A percentile compares a stretch with the other conserved stretches of the same genome.
phyloP scores from a whole-genome alignment of 2,888 invertebrate genomes.

The Mellilla xanthometata region DNA sequence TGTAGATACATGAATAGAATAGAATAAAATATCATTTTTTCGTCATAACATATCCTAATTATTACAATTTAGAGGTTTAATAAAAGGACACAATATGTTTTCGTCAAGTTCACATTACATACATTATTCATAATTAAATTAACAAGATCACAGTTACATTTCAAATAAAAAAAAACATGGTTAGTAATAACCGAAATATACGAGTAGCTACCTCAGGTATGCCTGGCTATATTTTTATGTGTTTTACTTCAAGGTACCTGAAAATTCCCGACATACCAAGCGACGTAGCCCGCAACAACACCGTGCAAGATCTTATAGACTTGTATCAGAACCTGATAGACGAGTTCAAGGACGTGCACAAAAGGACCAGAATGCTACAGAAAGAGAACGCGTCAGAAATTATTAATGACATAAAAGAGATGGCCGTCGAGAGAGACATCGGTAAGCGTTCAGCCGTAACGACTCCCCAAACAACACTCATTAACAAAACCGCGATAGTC shows the following conservation, averaged over 20 bases:
- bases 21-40: too few species aligned
- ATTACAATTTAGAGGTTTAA: too few species aligned
- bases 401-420: conserved; percentile 91
- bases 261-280: conserved; percentile 87
- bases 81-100: too few species aligned
- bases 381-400: conserved; percentile 89
- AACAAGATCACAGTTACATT: too few species aligned
- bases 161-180: too few species aligned
- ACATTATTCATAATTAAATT: too few species aligned
- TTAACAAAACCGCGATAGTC: conserved; percentile 31
- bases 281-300: conserved; percentile 89
- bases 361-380: conserved; percentile 84
- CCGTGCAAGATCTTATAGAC: conserved; percentile 86
- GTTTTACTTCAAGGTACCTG: conserved; percentile 44
- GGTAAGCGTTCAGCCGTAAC: conserved; percentile 67
- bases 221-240: too few species aligned
- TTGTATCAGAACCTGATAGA: conserved; percentile 89
- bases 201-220: too few species aligned
- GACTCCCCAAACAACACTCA: conserved; percentile 57
- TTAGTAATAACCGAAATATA: too few species aligned
- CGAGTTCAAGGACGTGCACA: conserved; percentile 91
- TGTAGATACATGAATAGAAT: too few species aligned
- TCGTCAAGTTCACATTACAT: too few species aligned
- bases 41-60: too few species aligned
- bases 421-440: conserved; percentile 93